Evolutionary conservation across 1,140 invertebrate genomes (phyloP), one percentile per base, ranked within the genome.

Genomic region (Cherax quadricarinatus): DNA sequence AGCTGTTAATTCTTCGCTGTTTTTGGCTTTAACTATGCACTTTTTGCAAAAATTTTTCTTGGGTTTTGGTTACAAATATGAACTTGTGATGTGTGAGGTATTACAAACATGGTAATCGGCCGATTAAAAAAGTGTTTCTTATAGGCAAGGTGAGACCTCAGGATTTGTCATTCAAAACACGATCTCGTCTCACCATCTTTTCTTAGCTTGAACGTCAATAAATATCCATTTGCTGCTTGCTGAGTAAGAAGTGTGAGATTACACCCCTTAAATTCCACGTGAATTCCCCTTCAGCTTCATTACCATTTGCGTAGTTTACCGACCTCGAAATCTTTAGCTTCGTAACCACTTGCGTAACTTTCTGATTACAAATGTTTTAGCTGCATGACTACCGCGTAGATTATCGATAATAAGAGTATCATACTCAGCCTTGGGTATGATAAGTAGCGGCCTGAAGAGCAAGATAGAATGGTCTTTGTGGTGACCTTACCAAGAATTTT

Each of bases 151-250:
- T 75, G n/a, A 48, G 82, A 51, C 41, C 53, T 14, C n/a, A 4
- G 73, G 51, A 66, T 78, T 90, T 91, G 83, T 91, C 89, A 91
- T 91, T 91, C 89, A 91, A 41, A 85, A 41, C 89, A 91, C 81
- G 80, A 86, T 73, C 85, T 70, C 41, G 70, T 70, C 48, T 41
- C 73, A 30, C 66, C 66, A 12, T 53, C 83, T 78, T 66, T 62
- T 85, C 89, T 48, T 91, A 66, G 81, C 82, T 78, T 79, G 73
- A 62, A 73, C 70, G 78, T 30, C 41, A 85, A 85, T 85, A 86
- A 85, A 91, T 84, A 85, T 91, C 83, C 89, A 83, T 66, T 84
- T 62, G 73, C 18, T 91, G 82, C 73, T 80, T 91, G 70, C 73
- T 21, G 86, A 49, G 48, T 2, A 79, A 60, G 30, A 10, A 75